These are phyloP conservation scores for Oreonectes daqikongensis DNA, from an alignment of 2,797 vertebrate species.

Conservation along the genomic window DNA sequence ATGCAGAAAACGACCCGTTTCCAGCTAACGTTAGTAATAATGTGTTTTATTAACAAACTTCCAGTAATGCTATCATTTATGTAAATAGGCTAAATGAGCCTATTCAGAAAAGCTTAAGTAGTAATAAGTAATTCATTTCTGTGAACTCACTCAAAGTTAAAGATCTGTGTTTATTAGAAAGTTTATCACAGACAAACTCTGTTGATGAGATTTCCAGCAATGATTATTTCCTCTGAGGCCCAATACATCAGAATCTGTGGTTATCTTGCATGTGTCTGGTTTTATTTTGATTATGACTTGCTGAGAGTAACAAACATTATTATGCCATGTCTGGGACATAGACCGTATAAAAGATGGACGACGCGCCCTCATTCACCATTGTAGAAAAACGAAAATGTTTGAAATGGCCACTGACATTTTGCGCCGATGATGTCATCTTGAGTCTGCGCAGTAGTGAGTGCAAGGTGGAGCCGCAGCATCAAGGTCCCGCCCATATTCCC, in stretches of 20 bases:
- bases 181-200: slow-evolving; percentile 31
- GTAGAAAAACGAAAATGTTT: too few species aligned
- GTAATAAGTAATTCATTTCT: slow-evolving; percentile 14
- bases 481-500: too few species aligned
- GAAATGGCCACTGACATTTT: too few species aligned
- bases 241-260: slow-evolving; percentile 21
- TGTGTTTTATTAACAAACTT: not conserved
- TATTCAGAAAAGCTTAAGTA: not conserved
- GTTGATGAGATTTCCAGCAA: slow-evolving; percentile 36
- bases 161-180: slow-evolving; percentile 33
- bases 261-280: not conserved
- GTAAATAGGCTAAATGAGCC: slow-evolving; percentile 3
- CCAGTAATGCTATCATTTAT: not conserved
- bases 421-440: too few species aligned
- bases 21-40: not conserved
- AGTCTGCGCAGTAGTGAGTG: too few species aligned
- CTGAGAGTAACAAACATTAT: not conserved
- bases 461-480: too few species aligned
- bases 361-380: too few species aligned
- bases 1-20: not conserved
- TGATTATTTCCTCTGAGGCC: slow-evolving; percentile 28
- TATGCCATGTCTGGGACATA: not conserved
- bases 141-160: slow-evolving; percentile 19
- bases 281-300: slow-evolving; percentile 10
- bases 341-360: too few species aligned